Conservation (phyloP, 2,888 invertebrate genomes). For the Ctenicera cuprea region DNA sequence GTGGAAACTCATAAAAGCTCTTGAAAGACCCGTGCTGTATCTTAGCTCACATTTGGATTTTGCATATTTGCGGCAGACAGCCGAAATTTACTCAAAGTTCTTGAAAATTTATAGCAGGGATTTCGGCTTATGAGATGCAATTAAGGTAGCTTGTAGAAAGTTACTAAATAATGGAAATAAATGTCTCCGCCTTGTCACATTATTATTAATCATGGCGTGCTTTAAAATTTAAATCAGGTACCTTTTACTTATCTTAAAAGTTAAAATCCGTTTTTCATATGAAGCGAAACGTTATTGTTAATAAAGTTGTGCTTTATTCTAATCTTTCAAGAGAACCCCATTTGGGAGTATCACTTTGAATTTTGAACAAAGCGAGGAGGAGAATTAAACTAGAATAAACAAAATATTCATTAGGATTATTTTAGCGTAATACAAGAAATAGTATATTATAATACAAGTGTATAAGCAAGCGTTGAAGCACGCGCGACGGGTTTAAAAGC, state of each 20-base stretch:
- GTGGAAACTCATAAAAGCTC: conserved; percentile 31
- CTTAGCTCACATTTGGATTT: conserved; percentile 13
- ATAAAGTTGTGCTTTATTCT: too few relatives aligned
- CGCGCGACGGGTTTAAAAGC: too few relatives aligned
- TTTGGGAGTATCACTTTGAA: too few relatives aligned
- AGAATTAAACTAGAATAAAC: too few relatives aligned
- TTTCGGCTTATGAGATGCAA: conserved; percentile 34
- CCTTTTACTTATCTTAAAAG: background rate
- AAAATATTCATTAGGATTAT: too few relatives aligned
- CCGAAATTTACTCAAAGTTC: conserved; percentile 28
- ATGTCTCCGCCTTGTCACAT: conserved; percentile 32
- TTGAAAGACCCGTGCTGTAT: background rate
- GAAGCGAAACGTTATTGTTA: too few relatives aligned
- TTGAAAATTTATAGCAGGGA: conserved; percentile 29
- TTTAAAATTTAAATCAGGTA: conserved; percentile 25
- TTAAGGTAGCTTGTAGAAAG: conserved; percentile 33
- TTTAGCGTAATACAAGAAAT: too few relatives aligned
- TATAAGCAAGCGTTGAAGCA: too few relatives aligned
- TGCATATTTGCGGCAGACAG: conserved; percentile 29
- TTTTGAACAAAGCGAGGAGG: too few relatives aligned
- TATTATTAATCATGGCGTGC: conserved; percentile 28
- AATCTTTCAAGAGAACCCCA: too few relatives aligned
- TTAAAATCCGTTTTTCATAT: conserved; percentile 8
- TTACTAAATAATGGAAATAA: conserved; percentile 31
- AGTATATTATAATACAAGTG: too few relatives aligned